Evolutionary conservation across 2,797 vertebrate genomes (phyloP), one percentile per base, ranked within the genome.

Genomic region (Sebastes steindachneri): DNA sequence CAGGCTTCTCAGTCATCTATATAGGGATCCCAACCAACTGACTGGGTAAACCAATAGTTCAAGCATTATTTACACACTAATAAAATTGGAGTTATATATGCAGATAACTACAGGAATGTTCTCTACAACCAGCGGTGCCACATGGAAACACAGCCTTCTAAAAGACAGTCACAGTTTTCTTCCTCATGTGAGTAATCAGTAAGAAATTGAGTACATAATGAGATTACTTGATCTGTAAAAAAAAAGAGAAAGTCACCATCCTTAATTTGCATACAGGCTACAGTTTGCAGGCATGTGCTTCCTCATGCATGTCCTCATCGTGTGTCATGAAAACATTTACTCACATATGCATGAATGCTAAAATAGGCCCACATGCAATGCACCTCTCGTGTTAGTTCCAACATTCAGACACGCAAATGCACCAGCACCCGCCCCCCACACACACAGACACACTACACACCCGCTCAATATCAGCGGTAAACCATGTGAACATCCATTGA

Each of bases 321-420:
- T 77, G 60, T 82, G 81, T 51, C 90, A 86, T 77, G 68, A 82
- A 81, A 91, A 86, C 68, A 77, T 76, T 87, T 65, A 75, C 55
- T 92, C 59, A 69, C 37, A 79, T 86, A 90, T 91, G 89, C 91
- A 91, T 86, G 86, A 86, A 23, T 82, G 82, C 79, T 86, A 77
- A 81, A 86, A 68, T 28, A 80, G 71, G 67, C 80, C 73, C 53
- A 73, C 83, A 82, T 85, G 88, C 64, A 62, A 89, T 31, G 79
- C 70, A 65, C 45, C 75, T 84, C 80, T 75, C 48, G n/a, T 81
- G 80, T 77, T 57, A 77, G 21, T 35, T 63, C 63, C 33, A 29
- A 66, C 73, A 45, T 63, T 45, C 57, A 79, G 28, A 65, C 75
- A 88, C 59, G 60, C 71, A 80, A 78, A 79, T 17, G 53, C 73